phyloP scores from a whole-genome alignment of 2,888 invertebrate genomes.

The Andricus quercusramuli region DNA sequence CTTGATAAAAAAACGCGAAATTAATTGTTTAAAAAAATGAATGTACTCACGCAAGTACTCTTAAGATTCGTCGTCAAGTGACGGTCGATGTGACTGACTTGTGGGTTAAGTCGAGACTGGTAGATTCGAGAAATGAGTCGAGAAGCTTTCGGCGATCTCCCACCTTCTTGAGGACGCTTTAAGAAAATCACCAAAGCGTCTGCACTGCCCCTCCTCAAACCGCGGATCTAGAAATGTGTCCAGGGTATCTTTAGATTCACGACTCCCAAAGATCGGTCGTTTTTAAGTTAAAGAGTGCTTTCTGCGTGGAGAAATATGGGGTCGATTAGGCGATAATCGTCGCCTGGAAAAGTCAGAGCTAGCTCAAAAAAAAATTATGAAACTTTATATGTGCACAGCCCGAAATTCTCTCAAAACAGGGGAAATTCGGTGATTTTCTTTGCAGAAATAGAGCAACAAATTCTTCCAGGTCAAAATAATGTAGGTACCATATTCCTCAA shows the following conservation, averaged over 20 bases:
- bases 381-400: neutral
- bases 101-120: conserved; percentile 76
- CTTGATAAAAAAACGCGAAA: conserved; percentile 14
- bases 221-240: conserved; percentile 62
- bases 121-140: conserved; percentile 63
- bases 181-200: conserved; percentile 54
- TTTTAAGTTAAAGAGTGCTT: conserved; percentile 22
- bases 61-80: conserved; percentile 50
- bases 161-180: conserved; percentile 59
- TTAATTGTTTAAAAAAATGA: neutral
- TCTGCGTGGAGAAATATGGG: conserved; percentile 24
- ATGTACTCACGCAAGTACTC: conserved; percentile 52
- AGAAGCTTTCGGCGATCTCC: conserved; percentile 67
- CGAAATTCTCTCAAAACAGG: no score
- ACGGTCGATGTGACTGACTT: conserved; percentile 69
- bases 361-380: neutral
- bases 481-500: no score
- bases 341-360: neutral
- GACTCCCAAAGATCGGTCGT: conserved; percentile 10
- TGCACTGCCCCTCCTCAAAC: conserved; percentile 60
- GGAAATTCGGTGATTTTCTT: no score
- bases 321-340: neutral
- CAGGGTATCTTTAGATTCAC: conserved; percentile 40
- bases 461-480: no score
- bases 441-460: no score